A percentile compares a stretch with the other conserved stretches of the same genome.
These are phyloP conservation scores for Platyscapa corneri DNA, from an alignment of 1,140 invertebrate genomes.

Conservation along the genomic window DNA sequence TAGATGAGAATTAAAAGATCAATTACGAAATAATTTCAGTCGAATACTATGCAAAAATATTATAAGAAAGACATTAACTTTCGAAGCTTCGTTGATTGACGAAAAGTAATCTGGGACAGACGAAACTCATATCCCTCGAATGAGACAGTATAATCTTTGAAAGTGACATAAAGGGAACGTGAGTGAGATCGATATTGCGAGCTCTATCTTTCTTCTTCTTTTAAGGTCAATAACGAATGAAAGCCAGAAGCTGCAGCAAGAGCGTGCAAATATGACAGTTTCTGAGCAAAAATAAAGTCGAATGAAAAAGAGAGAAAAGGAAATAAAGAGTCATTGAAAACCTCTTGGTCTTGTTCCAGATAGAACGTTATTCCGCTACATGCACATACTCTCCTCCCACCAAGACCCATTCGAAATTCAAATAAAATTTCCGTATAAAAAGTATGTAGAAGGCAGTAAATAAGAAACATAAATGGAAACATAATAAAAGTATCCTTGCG, in stretches of 20 bases:
- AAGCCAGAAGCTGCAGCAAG: not conserved
- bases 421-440: constrained; percentile 20
- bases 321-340: constrained; percentile 20
- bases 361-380: constrained; percentile 27
- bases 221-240: constrained; percentile 39
- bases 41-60: too few species aligned
- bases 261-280: too few species aligned
- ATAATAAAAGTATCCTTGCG: not conserved
- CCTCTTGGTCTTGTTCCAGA: constrained; percentile 21
- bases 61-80: not conserved
- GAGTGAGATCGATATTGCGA: constrained; percentile 1
- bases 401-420: constrained; percentile 13
- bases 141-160: constrained; percentile 18
- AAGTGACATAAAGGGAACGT: constrained; percentile 5
- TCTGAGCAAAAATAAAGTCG: not conserved
- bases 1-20: too few species aligned
- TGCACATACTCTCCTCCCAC: not conserved
- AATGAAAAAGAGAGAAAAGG: not conserved
- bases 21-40: too few species aligned
- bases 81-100: not conserved
- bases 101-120: not conserved
- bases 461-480: not conserved
- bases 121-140: constrained; percentile 10
- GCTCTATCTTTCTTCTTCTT: constrained; percentile 8
- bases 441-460: not conserved